A percentile compares a stretch with the other conserved stretches of the same genome.
Evolutionary conservation across 2,888 invertebrate genomes (phyloP).

Genomic region (Drosophila subsilvestris): DNA sequence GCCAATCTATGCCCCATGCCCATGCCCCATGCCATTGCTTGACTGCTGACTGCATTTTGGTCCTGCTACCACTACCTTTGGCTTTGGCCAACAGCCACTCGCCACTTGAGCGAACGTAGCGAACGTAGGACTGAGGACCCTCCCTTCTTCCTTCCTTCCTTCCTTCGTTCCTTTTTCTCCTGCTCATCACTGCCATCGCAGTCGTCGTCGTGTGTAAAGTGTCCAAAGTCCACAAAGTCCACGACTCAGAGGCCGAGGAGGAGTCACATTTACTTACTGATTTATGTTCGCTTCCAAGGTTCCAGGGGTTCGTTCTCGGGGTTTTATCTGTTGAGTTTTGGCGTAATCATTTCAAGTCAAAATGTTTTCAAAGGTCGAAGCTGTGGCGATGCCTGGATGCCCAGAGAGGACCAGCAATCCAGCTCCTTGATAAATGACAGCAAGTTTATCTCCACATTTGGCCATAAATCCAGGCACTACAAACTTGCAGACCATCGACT

Average conservation of each 20-base stretch:
- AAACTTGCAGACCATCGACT: slow-evolving; percentile 71
- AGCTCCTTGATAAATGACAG: slow-evolving; percentile 76
- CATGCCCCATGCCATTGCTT: slow-evolving; percentile 36
- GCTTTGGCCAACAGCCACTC: slow-evolving; percentile 4
- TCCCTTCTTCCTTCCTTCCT: not conserved
- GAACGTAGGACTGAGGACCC: not conserved
- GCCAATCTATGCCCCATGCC: slow-evolving; percentile 67
- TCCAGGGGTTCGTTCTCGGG: slow-evolving; percentile 41
- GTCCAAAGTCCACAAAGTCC: slow-evolving; percentile 48
- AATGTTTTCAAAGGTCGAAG: slow-evolving; percentile 58
- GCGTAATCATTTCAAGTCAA: slow-evolving; percentile 78
- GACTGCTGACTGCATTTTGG: slow-evolving; percentile 36
- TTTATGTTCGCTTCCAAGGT: slow-evolving; percentile 67
- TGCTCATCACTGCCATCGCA: slow-evolving; percentile 17
- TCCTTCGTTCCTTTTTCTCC: not conserved
- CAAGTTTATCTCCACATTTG: slow-evolving; percentile 73
- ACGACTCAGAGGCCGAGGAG: slow-evolving; percentile 22
- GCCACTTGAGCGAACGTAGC: slow-evolving; percentile 19
- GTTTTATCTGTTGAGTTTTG: slow-evolving; percentile 76
- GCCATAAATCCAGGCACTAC: slow-evolving; percentile 73
- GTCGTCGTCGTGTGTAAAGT: slow-evolving; percentile 49
- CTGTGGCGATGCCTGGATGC: slow-evolving; percentile 1
- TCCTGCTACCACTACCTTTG: slow-evolving; percentile 31
- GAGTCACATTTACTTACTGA: slow-evolving; percentile 76
- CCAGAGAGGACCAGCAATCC: slow-evolving; percentile 41